Evolutionary conservation across 2,113 vertebrate genomes (phyloP), one percentile per base, ranked within the genome.

Genomic region (Panthera uncia): DNA sequence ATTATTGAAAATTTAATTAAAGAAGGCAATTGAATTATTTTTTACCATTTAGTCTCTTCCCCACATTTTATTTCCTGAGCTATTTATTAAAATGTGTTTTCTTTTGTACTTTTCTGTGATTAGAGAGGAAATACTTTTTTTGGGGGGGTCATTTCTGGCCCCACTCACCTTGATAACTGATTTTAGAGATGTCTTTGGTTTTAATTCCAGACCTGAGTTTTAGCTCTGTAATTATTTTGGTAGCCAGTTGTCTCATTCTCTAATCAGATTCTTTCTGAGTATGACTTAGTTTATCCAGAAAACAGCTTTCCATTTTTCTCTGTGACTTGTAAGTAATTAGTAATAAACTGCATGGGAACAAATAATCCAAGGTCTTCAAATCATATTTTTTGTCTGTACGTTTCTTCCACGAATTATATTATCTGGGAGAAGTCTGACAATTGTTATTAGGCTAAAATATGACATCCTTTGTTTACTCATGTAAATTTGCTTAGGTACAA

Each of bases 361-460:
- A 79, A 91, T 88, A 93, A 93, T 81, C 38, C 87, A 74, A 36
- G 68, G 33, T 74, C 61, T 88, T 82, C 48, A 79, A 80, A 83
- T 91, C n/a, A 23, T 89, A 80, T 48, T 96, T 97, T 93, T 90
- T 91, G n/a, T 31, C 6, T 86, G 4, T 86, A 18, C 95, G 41
- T 88, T 97, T 97, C 27, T 4, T 88, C 52, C 16, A 41, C 79
- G 57, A 95, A 89, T 95, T 86, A 50, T 48, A 80, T 93, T 95
- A 96, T 93, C 61, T 93, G 38, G 82, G 89, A 84, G 55, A 71
- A 93, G 31, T 45, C 68, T 68, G 92, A 83, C 66, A 91, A 23
- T 95, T 97, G 73, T 74, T 92, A 93, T 91, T 97, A 96, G 78
- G 15, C 23, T 87, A 68, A 97, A 92, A 96, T 94, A 96, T 92